A percentile compares a stretch with the other conserved stretches of the same genome.
phyloP scores from a whole-genome alignment of 2,797 vertebrate species.

The Lepilemur ruficaudatus region DNA sequence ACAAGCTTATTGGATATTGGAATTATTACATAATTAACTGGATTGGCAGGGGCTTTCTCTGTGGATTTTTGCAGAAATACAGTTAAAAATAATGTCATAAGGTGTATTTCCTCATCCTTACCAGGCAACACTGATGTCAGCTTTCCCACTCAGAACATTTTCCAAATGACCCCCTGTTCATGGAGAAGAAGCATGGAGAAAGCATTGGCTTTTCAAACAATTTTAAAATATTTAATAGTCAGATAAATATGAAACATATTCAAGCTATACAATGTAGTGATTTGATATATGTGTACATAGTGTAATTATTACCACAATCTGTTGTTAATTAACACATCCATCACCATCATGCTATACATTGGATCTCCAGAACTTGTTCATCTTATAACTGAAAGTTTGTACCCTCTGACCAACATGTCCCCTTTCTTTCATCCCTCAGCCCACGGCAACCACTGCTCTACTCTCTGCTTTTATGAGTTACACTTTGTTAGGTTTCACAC shows the following conservation, averaged over 20 bases:
- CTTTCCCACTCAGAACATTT: background rate
- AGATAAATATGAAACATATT: background rate
- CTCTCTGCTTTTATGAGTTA: background rate
- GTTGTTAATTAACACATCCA: background rate
- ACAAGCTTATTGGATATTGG: background rate
- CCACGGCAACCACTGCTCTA: background rate
- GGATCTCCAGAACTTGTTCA: background rate
- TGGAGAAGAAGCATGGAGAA: background rate
- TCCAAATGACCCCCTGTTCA: background rate
- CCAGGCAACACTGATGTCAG: background rate
- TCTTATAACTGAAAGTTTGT: background rate
- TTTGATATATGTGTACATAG: background rate
- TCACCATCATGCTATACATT: background rate
- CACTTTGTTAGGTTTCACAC: background rate
- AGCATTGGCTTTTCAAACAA: background rate
- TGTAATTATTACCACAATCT: background rate
- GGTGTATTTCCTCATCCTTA: background rate
- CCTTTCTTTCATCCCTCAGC: background rate
- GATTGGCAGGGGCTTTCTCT: background rate
- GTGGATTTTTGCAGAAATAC: background rate
- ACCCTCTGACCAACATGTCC: background rate
- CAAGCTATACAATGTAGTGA: background rate
- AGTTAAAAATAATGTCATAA: background rate
- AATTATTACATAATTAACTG: background rate
- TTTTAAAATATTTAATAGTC: background rate